Evolutionary conservation across 2,797 vertebrate genomes (phyloP), one percentile per base, ranked within the genome.

Genomic region (Corythornis leucogaster): DNA sequence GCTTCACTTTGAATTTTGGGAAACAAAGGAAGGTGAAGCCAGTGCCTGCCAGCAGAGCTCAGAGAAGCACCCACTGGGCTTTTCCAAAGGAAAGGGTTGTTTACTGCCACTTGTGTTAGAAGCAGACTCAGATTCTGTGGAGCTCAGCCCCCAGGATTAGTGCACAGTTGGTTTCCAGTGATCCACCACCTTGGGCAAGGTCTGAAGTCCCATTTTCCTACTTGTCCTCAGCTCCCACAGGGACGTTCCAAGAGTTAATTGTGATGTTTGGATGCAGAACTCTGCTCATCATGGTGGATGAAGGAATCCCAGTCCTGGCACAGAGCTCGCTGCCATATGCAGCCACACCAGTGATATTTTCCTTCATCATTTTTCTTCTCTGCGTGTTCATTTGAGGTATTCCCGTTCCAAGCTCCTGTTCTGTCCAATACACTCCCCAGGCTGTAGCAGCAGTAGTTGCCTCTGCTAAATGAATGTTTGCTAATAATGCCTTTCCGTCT

Each of bases 241-340:
- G 79, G 84, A 45, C 8, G 2, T 8, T 8, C 43, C 6, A 28
- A 74, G 81, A 78, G 79, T 57, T 74, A 42, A 61, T 26, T 0
- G 8, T 0, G 16, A 24, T 59, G 81, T 77, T 55, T 73, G 81
- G 79, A 45, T 77, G 69, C 76, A 48, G 81, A 58, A 20, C 68
- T 79, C 6, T 0, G 38, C 74, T 83, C 42, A 4, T 38, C 42
- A 86, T 0, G 0, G 85, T 81, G 85, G 45, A 7, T 66, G 80
- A 73, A 94, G 92, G 78, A 68, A 80, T 78, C 93, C 74, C 88
- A 88, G 80, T 30, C 53, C 93, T 90, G 92, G 95, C 95, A 89
- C 73, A 1, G 69, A 9, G 3, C 73, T 89, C 4, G 0, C 38
- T 92, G 92, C 80, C 86, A 64, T 61, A 73, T 87, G 85, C 90